Conservation (phyloP, 1,140 invertebrate species). For the Heliconius eleuchia region DNA sequence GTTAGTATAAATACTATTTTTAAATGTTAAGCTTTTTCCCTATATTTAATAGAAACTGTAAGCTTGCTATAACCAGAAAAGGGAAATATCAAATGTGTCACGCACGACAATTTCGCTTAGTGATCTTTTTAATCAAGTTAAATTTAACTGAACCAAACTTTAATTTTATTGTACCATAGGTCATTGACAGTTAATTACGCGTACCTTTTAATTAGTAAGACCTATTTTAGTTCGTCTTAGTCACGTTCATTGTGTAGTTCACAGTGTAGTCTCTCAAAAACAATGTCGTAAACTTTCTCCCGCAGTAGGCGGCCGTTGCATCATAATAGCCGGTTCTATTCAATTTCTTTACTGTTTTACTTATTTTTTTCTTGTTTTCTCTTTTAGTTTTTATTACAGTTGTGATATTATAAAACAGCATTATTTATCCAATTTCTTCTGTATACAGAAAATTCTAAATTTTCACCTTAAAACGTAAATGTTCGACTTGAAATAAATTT, state of each 20-base stretch:
- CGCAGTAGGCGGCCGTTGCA: conserved; percentile 38
- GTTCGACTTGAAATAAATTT: conserved; percentile 18
- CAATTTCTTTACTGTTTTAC: conserved; percentile 40
- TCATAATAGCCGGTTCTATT: conserved; percentile 44
- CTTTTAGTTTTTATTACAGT: background rate
- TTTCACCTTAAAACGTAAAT: background rate
- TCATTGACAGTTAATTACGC: conserved; percentile 13
- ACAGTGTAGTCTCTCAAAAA: conserved; percentile 22
- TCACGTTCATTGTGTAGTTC: background rate
- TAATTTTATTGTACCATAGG: background rate
- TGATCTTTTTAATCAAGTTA: background rate
- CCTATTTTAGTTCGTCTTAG: conserved; percentile 14
- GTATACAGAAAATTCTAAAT: background rate
- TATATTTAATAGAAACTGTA: too few species aligned
- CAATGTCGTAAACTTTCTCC: conserved; percentile 56
- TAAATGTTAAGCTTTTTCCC: too few species aligned
- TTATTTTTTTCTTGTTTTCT: conserved; percentile 37
- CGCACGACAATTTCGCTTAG: background rate
- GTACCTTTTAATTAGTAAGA: conserved; percentile 11
- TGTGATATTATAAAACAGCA: background rate
- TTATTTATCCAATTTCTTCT: background rate
- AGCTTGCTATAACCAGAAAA: too few species aligned
- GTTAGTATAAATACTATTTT: too few species aligned
- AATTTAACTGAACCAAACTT: background rate
- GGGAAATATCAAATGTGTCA: too few species aligned